Base-by-base conservation (phyloP, 1,140 invertebrate species). In the Tenebrio molitor region DNA sequence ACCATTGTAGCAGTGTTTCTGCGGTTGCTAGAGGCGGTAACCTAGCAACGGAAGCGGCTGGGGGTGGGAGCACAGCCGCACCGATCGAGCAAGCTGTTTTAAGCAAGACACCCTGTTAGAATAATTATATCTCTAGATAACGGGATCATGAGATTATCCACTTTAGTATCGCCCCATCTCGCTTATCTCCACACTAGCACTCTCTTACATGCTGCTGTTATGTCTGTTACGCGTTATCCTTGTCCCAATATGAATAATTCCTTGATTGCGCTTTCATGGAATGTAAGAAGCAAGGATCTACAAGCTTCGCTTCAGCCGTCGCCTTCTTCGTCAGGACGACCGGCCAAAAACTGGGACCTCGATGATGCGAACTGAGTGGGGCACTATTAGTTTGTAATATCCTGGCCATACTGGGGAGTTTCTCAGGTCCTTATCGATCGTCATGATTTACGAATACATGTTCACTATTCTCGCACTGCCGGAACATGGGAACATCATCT, bases 121-220 rank as follows among this genome's bases (percentile, higher is more conserved):
- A 82, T 82, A 82, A 82, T 82, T 82, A 82, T 81, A 82, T 81
- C 80, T 81, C 75, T 77, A 81, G 81, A 82, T 82, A 82, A 81
- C 80, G 76, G 81, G 79, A 82, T 82, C 81, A 82, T 80, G 81
- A 81, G 81, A 82, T 82, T 82, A 82, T 82, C 80, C 80, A 81
- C 79, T 81, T 81, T 80, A 77, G 76, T 78, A 81, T 80, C 76
- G 74, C 78, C 69, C 80, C 74, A 79, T 81, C 77, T 82, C 78
- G 74, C 76, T 82, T 81, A 81, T 81, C 77, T 80, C 69, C 74
- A 79, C 74, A 79, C 76, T 79, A 77, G 73, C 78, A 81, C 80
- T 78, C 79, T 80, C 80, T 82, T 80, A 80, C 78, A 75, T 65
- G 69, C 67, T 74, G 7, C 39, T 44, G 71, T 75, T 73, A 74